These are phyloP conservation scores for Hipposideros armiger DNA, from an alignment of 2,113 vertebrate species.

Conservation along the genomic window DNA sequence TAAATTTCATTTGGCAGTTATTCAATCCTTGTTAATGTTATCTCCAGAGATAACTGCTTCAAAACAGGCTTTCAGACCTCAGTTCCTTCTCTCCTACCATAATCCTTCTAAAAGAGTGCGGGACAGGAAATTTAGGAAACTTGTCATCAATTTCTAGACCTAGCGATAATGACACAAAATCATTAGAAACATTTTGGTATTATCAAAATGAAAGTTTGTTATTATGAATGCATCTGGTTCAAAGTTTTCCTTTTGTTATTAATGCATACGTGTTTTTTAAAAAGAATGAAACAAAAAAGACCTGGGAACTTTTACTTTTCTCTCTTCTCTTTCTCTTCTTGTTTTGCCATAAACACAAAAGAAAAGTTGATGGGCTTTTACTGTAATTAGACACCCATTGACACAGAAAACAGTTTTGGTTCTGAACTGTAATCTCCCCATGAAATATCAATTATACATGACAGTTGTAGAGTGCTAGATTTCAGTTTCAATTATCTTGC, in stretches of 20 bases:
- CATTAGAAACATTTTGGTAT: not conserved
- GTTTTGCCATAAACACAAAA: constrained; percentile 8
- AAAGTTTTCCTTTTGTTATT: not conserved
- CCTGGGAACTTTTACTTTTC: constrained; percentile 28
- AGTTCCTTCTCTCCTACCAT: constrained; percentile 57
- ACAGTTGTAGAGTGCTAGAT: constrained; percentile 29
- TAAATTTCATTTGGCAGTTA: constrained; percentile 77
- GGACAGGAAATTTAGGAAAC: not conserved
- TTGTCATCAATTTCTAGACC: constrained; percentile 16
- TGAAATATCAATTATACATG: constrained; percentile 69
- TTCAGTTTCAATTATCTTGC: constrained; percentile 51
- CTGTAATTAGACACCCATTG: constrained; percentile 51
- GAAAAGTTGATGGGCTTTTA: constrained; percentile 54
- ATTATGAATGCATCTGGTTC: not conserved
- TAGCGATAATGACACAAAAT: not conserved
- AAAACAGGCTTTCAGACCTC: constrained; percentile 68
- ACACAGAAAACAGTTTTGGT: constrained; percentile 59
- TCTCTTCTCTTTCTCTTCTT: not conserved
- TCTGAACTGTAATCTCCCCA: constrained; percentile 67
- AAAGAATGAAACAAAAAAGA: not conserved
- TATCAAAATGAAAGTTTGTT: not conserved
- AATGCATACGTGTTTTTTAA: not conserved
- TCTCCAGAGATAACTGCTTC: constrained; percentile 74
- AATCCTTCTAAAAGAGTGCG: constrained; percentile 45
- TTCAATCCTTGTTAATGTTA: constrained; percentile 72